Percentiles rank a stretch among this genome's conserved stretches.
Evolutionary conservation across 2,113 vertebrate species (phyloP).

Genomic region (Caranx ignobilis): DNA sequence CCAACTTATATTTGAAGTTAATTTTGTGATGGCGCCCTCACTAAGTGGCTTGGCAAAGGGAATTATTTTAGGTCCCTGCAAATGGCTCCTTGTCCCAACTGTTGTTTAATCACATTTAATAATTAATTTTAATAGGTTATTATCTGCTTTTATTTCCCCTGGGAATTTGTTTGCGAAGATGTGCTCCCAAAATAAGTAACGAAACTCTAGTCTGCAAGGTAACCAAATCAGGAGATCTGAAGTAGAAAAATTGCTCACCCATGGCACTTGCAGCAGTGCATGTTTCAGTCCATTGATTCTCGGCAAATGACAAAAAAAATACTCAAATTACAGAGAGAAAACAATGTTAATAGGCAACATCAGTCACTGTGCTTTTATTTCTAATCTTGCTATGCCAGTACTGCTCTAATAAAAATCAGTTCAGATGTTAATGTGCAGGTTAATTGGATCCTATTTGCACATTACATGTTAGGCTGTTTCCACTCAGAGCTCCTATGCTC

Average conservation of each 20-base stretch:
- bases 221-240: conserved; percentile 29
- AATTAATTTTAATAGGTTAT: conserved; percentile 66
- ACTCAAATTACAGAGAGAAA: conserved; percentile 46
- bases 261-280: conserved; percentile 8
- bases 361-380: conserved; percentile 42
- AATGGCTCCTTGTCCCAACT: conserved; percentile 57
- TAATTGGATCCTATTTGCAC: conserved; percentile 40
- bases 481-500: conserved; percentile 22
- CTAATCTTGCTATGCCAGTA: conserved; percentile 22
- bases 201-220: conserved; percentile 17
- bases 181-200: conserved; percentile 28
- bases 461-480: conserved; percentile 22
- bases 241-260: conserved; percentile 30
- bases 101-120: conserved; percentile 59
- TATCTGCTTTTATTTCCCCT: conserved; percentile 66
- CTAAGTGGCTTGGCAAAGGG: conserved; percentile 63
- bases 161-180: conserved; percentile 48
- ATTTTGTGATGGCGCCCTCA: conserved; percentile 62
- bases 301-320: conserved; percentile 37
- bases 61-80: conserved; percentile 61
- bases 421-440: conserved; percentile 22
- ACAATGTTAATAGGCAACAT: conserved; percentile 55
- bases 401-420: background rate
- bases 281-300: conserved; percentile 48
- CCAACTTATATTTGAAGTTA: conserved; percentile 70